Evolutionary conservation across 2,888 invertebrate genomes (phyloP), one percentile per base, ranked within the genome.

Genomic region (Villa cingulata): DNA sequence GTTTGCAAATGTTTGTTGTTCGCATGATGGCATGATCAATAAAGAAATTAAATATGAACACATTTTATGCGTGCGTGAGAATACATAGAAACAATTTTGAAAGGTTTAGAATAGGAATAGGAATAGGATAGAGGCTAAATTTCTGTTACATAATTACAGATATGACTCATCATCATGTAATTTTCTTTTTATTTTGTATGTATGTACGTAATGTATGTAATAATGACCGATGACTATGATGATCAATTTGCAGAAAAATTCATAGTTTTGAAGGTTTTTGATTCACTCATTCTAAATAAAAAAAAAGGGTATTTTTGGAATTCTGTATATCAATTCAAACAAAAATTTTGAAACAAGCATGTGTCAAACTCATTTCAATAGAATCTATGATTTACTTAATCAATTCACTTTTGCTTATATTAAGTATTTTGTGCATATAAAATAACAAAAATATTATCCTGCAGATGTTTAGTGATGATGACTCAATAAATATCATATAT

Each of bases 401-500:
- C n/a, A n/a, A n/a, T n/a, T n/a, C n/a, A n/a, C n/a, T n/a, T n/a
- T n/a, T n/a, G n/a, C 27, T 18, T 46, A 37, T 46, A 14, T 18
- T 18, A 41, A 46, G 37, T 41, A 34, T 38, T 37, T n/a, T 32
- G 19, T 18, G 12, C 12, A 29, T 29, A 29, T 12, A 7, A 14
- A 32, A 32, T n/a, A n/a, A n/a, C n/a, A 32, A 32, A 32, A 1
- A 12, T 12, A 7, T 32, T 32, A 14, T 17, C 34, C 34, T 20
- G 45, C 46, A 46, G 46, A 46, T 46, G 46, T 46, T 42, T 42
- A 32, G 1, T 27, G 27, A 27, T 32, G 46, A 46, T 46, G 46
- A 46, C 41, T 46, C 46, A 46, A 46, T 46, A 41, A 46, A 42
- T 46, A 41, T 32, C 27, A 27, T n/a, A n/a, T n/a, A n/a, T n/a